These are phyloP conservation scores for Parasteatoda lunata DNA, from an alignment of 2,888 invertebrate species.

Conservation along the genomic window DNA sequence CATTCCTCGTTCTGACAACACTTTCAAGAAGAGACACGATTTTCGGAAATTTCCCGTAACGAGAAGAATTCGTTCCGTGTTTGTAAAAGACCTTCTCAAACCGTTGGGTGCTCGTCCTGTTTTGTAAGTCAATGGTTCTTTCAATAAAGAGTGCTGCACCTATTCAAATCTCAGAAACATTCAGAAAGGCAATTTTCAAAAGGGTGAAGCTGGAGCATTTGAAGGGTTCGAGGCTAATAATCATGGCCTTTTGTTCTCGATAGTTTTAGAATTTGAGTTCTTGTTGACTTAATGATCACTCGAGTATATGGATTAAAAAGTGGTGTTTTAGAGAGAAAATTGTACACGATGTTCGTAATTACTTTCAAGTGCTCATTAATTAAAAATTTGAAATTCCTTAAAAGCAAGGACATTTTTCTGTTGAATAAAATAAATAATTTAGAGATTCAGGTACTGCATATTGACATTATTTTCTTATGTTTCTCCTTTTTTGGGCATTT, in stretches of 20 bases:
- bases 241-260: constrained; percentile 13
- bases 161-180: neutral
- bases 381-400: too few relatives aligned
- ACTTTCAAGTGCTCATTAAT: too few relatives aligned
- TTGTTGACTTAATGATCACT: constrained; percentile 35
- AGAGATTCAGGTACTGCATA: too few relatives aligned
- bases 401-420: too few relatives aligned
- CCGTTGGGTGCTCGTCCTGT: neutral
- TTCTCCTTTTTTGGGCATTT: too few relatives aligned
- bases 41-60: constrained; percentile 7
- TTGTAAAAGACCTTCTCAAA: neutral
- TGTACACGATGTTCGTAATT: too few relatives aligned
- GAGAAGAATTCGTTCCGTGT: neutral
- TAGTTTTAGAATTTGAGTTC: constrained; percentile 9
- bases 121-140: constrained; percentile 20
- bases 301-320: too few relatives aligned
- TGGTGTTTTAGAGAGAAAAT: too few relatives aligned
- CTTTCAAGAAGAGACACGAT: neutral
- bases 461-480: too few relatives aligned
- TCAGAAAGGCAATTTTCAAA: constrained; percentile 9
- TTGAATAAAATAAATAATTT: too few relatives aligned
- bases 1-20: neutral
- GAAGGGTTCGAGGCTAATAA: constrained; percentile 17
- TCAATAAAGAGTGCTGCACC: neutral
- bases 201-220: neutral